Evolutionary conservation across 2,888 invertebrate species (phyloP).

Genomic region (Lordiphosa andalusiaca): DNA sequence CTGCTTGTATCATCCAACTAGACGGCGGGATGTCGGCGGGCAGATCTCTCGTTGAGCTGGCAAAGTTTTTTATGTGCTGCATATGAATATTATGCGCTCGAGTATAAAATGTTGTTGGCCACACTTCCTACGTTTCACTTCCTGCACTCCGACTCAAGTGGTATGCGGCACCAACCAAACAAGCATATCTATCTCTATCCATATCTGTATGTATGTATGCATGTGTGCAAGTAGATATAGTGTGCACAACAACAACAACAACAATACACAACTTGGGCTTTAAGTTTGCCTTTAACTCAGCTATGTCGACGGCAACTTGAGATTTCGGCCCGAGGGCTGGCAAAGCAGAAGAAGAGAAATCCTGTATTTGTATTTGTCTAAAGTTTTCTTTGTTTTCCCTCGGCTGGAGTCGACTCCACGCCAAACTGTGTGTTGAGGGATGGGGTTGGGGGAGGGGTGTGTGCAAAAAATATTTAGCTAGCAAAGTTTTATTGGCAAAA

Average conservation of each 20-base stretch:
- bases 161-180: constrained; percentile 35
- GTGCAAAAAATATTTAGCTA: constrained; percentile 71
- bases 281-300: constrained; percentile 53
- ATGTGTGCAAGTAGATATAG: constrained; percentile 50
- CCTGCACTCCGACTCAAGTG: constrained; percentile 65
- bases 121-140: constrained; percentile 75
- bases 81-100: constrained; percentile 77
- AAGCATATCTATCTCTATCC: constrained; percentile 35
- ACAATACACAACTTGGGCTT: constrained; percentile 40
- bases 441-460: no score
- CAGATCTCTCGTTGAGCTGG: constrained; percentile 72
- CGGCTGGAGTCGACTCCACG: neutral
- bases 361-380: constrained; percentile 36
- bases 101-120: constrained; percentile 76
- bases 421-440: constrained; percentile 5
- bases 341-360: constrained; percentile 40
- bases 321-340: constrained; percentile 32
- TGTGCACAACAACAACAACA: constrained; percentile 40
- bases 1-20: neutral
- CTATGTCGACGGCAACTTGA: constrained; percentile 20
- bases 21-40: constrained; percentile 34
- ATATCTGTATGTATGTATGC: constrained; percentile 33
- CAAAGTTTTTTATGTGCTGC: constrained; percentile 73
- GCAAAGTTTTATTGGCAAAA: constrained; percentile 80
- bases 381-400: constrained; percentile 67